These are phyloP conservation scores for Pocillopora damicornis DNA, from an alignment of 64 coral and sea anemone genomes.

Conservation along the genomic window DNA sequence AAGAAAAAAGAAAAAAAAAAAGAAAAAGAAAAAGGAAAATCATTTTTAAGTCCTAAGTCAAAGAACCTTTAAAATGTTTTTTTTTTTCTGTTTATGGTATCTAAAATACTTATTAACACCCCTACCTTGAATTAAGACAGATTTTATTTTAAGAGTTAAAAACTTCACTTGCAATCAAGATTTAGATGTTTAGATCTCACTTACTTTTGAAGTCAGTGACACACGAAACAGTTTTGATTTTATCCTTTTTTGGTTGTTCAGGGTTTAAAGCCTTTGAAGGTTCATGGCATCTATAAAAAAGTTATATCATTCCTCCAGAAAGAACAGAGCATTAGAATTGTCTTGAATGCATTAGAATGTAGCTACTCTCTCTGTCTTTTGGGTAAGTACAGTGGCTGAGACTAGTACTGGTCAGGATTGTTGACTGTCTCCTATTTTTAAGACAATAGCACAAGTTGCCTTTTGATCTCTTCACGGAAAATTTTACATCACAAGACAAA, in stretches of 20 bases:
- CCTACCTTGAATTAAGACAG: no score
- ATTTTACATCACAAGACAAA: background rate
- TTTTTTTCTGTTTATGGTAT: background rate
- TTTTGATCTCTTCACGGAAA: background rate
- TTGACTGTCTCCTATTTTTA: no score
- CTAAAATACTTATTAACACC: no score
- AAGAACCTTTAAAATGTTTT: no score
- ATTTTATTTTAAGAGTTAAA: no score
- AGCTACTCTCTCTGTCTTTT: constrained; percentile 87
- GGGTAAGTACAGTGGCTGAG: constrained; percentile 42
- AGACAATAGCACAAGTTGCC: background rate
- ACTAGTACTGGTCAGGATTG: background rate
- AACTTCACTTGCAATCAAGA: no score
- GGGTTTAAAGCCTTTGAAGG: constrained; percentile 64
- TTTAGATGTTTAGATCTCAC: no score
- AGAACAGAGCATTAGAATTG: constrained; percentile 74
- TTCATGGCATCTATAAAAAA: constrained; percentile 52
- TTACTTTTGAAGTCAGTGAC: no score
- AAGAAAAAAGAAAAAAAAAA: no score
- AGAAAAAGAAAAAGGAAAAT: no score
- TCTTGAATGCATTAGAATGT: constrained; percentile 79
- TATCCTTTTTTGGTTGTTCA: constrained; percentile 18
- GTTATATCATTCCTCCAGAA: constrained; percentile 63
- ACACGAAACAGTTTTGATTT: background rate
- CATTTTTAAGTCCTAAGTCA: no score